These are phyloP conservation scores for Oxycera nigricornis DNA, from an alignment of 2,888 invertebrate genomes.

Conservation along the genomic window DNA sequence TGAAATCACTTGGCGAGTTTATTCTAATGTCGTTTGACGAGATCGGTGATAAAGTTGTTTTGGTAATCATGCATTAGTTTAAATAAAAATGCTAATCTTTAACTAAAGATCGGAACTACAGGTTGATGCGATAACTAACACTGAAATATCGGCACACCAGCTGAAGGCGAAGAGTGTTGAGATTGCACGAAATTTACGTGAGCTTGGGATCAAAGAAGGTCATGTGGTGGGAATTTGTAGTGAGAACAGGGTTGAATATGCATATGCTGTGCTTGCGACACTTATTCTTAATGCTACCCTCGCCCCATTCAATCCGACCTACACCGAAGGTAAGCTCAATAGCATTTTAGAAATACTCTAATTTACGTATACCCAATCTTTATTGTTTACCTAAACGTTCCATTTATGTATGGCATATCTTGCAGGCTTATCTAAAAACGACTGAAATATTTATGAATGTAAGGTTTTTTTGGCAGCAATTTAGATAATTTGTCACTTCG, in stretches of 20 bases:
- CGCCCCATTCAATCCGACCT: conserved; percentile 68
- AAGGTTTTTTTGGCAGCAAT: too few relatives aligned
- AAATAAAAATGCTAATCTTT: background rate
- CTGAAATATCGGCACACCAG: conserved; percentile 53
- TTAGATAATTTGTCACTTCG: too few relatives aligned
- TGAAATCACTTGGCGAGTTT: conserved; percentile 64
- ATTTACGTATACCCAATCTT: too few relatives aligned
- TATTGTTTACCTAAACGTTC: too few relatives aligned
- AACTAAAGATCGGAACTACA: too few relatives aligned
- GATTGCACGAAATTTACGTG: conserved; percentile 59
- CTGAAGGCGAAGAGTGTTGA: conserved; percentile 54
- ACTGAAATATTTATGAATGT: too few relatives aligned
- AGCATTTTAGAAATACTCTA: too few relatives aligned
- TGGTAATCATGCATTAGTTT: conserved; percentile 57
- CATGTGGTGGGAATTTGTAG: conserved; percentile 67
- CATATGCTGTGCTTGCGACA: conserved; percentile 62
- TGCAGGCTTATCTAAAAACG: too few relatives aligned
- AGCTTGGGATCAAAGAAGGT: conserved; percentile 62
- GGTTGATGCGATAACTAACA: conserved; percentile 57
- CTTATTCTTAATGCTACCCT: conserved; percentile 65
- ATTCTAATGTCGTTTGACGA: conserved; percentile 65
- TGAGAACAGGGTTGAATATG: conserved; percentile 67
- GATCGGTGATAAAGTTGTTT: conserved; percentile 63
- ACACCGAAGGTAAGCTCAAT: conserved; percentile 66
- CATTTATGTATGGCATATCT: too few relatives aligned